Evolutionary conservation across 1,140 invertebrate genomes (phyloP).

Genomic region (Archegozetes longisetosus): DNA sequence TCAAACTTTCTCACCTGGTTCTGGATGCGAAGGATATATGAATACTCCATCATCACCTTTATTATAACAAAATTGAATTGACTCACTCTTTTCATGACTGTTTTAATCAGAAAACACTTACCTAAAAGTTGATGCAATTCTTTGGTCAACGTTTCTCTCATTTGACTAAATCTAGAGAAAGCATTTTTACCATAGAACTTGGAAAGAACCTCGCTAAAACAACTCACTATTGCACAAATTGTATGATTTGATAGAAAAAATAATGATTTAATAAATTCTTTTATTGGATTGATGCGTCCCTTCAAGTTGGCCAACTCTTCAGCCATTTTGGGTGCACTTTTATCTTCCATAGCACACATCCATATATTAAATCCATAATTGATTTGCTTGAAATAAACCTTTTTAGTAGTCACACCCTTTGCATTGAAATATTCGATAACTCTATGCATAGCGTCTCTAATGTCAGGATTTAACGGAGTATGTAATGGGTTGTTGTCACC

Average conservation of each 20-base stretch:
- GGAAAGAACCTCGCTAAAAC: neutral
- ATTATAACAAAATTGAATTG: slow-evolving; percentile 27
- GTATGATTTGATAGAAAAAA: slow-evolving; percentile 15
- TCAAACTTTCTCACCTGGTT: slow-evolving; percentile 41
- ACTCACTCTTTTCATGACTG: neutral
- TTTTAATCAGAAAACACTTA: neutral
- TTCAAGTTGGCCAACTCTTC: neutral
- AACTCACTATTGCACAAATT: slow-evolving; percentile 8
- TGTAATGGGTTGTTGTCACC: slow-evolving; percentile 45
- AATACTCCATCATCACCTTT: slow-evolving; percentile 51
- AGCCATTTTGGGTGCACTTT: neutral
- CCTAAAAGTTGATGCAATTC: neutral
- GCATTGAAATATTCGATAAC: neutral
- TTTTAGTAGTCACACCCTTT: neutral
- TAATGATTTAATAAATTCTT: slow-evolving; percentile 13
- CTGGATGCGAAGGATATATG: slow-evolving; percentile 64
- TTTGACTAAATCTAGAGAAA: neutral
- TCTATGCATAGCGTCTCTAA: slow-evolving; percentile 42
- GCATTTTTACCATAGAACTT: neutral
- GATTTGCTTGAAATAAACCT: slow-evolving; percentile 4
- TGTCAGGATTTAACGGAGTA: slow-evolving; percentile 54
- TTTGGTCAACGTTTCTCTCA: neutral
- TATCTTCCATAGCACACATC: neutral
- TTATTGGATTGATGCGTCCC: slow-evolving; percentile 2
- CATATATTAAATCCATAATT: slow-evolving; percentile 1